Evolutionary conservation across 2,888 invertebrate genomes (phyloP).

Genomic region (Ectemnius continuus): DNA sequence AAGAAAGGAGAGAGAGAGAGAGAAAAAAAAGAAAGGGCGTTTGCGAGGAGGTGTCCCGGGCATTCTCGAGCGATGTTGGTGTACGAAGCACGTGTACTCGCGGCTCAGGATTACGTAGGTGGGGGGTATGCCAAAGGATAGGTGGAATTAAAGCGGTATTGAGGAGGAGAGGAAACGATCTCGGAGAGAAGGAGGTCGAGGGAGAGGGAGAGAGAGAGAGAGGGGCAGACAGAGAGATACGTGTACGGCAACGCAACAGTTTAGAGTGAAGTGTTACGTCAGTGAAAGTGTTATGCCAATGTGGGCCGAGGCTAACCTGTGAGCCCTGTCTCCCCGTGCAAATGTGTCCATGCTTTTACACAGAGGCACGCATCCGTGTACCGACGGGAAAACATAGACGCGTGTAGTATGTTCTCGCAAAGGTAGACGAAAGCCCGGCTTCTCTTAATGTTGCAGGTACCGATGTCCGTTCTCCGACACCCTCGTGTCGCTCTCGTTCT

Average conservation of each 20-base stretch:
- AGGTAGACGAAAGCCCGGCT: constrained; percentile 45
- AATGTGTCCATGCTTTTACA: constrained; percentile 28
- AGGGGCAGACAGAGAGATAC: constrained; percentile 47
- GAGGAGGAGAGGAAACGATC: neutral
- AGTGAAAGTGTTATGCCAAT: constrained; percentile 78
- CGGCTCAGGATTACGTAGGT: neutral
- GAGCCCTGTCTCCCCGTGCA: constrained; percentile 74
- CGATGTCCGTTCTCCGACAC: neutral
- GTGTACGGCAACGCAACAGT: constrained; percentile 74
- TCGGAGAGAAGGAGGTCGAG: constrained; percentile 1
- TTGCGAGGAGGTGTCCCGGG: no score
- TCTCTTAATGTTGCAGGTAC: constrained; percentile 32
- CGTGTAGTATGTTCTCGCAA: constrained; percentile 35
- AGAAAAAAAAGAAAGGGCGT: no score
- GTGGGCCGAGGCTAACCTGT: constrained; percentile 78
- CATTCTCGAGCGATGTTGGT: no score
- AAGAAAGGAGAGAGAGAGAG: no score
- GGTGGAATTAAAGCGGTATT: no score
- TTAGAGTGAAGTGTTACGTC: constrained; percentile 78
- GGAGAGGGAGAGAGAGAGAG: constrained; percentile 2
- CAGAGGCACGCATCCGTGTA: no score
- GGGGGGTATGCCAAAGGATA: neutral
- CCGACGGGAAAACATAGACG: constrained; percentile 38
- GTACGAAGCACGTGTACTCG: neutral
- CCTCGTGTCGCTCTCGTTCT: neutral